These are phyloP conservation scores for Cryptotermes secundus DNA, from an alignment of 1,140 invertebrate genomes.

Conservation along the genomic window DNA sequence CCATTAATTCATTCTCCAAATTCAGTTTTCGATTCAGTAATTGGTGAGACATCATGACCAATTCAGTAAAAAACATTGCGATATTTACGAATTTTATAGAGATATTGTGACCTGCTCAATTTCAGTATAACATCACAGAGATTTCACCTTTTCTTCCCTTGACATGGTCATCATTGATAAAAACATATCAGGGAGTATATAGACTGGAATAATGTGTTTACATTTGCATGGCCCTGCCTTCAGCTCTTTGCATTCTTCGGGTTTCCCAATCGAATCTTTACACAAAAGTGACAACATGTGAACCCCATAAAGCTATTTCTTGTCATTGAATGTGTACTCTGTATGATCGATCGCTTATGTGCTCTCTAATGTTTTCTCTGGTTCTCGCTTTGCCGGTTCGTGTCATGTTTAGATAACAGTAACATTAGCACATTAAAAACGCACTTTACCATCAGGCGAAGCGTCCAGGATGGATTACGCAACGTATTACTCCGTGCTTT, in stretches of 20 bases:
- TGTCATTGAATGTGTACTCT: neutral
- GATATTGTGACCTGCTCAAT: too few species aligned
- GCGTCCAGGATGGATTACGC: neutral
- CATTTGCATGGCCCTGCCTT: neutral
- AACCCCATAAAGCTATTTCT: neutral
- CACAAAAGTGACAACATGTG: neutral
- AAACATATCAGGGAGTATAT: neutral
- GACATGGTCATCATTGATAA: neutral
- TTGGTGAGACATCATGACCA: too few species aligned
- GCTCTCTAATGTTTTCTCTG: neutral
- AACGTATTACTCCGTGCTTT: neutral
- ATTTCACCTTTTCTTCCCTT: neutral
- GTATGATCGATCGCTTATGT: neutral
- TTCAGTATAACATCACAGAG: too few species aligned
- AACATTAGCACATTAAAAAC: neutral
- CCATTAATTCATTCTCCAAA: too few species aligned
- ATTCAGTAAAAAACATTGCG: too few species aligned
- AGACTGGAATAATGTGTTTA: neutral
- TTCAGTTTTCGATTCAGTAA: too few species aligned
- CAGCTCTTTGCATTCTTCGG: neutral
- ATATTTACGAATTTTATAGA: too few species aligned
- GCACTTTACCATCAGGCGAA: neutral
- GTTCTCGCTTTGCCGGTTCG: neutral
- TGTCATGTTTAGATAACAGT: constrained; percentile 10
- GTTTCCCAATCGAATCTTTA: neutral